These are phyloP conservation scores for Drosophila multiciliata DNA, from an alignment of 2,888 invertebrate species.

Conservation along the genomic window DNA sequence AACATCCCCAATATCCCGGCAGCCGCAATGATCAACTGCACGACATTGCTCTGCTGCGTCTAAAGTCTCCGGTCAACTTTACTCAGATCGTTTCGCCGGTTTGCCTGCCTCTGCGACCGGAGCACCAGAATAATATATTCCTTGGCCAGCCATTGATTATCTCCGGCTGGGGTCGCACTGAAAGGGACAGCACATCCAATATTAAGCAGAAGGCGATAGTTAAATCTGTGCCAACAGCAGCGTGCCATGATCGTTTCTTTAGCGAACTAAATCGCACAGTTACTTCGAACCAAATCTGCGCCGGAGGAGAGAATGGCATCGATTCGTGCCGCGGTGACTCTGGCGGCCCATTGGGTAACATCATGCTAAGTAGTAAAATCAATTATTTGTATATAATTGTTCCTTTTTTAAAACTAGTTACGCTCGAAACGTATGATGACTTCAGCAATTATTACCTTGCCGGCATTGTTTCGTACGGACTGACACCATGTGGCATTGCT, in stretches of 20 bases:
- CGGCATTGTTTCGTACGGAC: conserved; percentile 89
- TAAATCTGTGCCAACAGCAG: conserved; percentile 84
- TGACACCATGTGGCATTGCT: conserved; percentile 87
- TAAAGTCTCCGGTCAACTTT: conserved; percentile 86
- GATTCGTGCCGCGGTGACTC: conserved; percentile 88
- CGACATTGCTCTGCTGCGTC: conserved; percentile 90
- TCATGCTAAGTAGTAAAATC: neutral
- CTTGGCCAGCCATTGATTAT: conserved; percentile 85
- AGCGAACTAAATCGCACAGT: conserved; percentile 83
- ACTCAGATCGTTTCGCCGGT: conserved; percentile 87
- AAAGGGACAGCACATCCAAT: conserved; percentile 85
- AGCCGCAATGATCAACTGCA: conserved; percentile 87
- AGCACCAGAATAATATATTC: conserved; percentile 79
- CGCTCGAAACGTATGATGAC: conserved; percentile 68
- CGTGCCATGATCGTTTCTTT: conserved; percentile 86
- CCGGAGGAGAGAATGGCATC: conserved; percentile 86
- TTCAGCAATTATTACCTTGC: conserved; percentile 86
- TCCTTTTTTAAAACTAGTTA: conserved; percentile 82
- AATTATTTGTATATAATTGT: neutral
- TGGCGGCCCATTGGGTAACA: conserved; percentile 86
- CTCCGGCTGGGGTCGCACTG: conserved; percentile 89
- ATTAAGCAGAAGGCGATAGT: conserved; percentile 86
- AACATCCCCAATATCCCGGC: conserved; percentile 88
- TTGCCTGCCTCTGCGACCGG: conserved; percentile 86
- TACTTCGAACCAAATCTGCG: conserved; percentile 86